Evolutionary conservation across 2,888 invertebrate species (phyloP).

Genomic region (Machimus rusticus): DNA sequence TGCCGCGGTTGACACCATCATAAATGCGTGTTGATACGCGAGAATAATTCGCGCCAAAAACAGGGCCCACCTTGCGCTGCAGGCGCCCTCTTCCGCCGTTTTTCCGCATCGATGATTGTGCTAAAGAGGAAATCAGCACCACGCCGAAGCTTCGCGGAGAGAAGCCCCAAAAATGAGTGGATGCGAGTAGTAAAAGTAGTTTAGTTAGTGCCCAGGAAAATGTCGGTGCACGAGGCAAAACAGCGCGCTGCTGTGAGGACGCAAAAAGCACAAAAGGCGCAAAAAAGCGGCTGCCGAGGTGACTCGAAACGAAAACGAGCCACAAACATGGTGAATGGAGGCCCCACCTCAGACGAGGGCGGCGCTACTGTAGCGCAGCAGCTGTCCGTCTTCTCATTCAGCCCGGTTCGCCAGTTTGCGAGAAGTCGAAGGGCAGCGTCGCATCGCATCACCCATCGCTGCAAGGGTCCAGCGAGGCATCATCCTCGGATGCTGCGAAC

Average conservation of each 20-base stretch:
- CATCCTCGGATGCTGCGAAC: background rate
- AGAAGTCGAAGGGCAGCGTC: constrained; percentile 26
- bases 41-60: constrained; percentile 25
- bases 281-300: background rate
- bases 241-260: background rate
- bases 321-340: constrained; percentile 31
- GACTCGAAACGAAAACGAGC: background rate
- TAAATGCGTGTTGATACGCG: background rate
- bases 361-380: constrained; percentile 47
- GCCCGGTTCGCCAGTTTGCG: constrained; percentile 9
- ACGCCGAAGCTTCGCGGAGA: background rate
- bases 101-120: background rate
- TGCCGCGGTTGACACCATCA: background rate
- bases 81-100: background rate
- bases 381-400: constrained; percentile 43
- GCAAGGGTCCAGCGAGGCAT: background rate
- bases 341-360: constrained; percentile 46
- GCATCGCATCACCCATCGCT: background rate
- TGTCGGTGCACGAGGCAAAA: background rate
- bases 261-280: background rate
- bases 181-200: background rate
- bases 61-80: background rate
- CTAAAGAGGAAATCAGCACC: background rate
- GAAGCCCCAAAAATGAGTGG: background rate
- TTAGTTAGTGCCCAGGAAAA: background rate